Percentiles rank a stretch among this genome's conserved stretches.
Evolutionary conservation across 2,797 vertebrate genomes (phyloP).

Genomic region (Glossophaga mutica): DNA sequence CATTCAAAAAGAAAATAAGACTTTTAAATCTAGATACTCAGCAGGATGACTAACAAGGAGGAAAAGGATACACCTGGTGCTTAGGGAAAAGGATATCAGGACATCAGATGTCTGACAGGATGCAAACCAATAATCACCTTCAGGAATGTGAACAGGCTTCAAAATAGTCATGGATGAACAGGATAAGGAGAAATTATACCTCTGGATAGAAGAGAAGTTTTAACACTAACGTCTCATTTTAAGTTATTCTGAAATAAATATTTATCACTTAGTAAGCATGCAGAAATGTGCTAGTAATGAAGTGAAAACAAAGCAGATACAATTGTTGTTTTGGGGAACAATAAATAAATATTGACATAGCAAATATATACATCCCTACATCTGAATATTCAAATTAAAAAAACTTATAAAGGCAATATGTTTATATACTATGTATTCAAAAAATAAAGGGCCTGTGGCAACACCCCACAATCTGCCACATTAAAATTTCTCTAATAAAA

Average conservation of each 20-base stretch:
- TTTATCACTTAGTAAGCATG: background rate
- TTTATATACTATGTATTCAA: background rate
- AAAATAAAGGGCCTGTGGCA: background rate
- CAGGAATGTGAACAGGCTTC: background rate
- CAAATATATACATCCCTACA: background rate
- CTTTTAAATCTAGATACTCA: background rate
- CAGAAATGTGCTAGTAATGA: background rate
- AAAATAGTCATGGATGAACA: background rate
- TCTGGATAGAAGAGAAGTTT: background rate
- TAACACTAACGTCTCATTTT: background rate
- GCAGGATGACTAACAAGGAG: background rate
- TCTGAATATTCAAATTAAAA: background rate
- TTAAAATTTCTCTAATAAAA: background rate
- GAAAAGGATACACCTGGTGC: background rate
- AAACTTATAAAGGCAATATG: background rate
- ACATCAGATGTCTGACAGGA: background rate
- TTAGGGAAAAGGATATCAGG: background rate
- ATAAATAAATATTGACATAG: background rate
- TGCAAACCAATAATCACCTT: background rate
- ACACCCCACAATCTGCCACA: background rate
- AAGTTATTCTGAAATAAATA: background rate
- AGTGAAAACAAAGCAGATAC: background rate
- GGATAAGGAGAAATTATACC: background rate
- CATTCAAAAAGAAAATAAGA: background rate
- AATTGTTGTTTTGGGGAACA: background rate